Base-by-base conservation (phyloP, 2,888 invertebrate species). In the Sinentomon sp. region DNA sequence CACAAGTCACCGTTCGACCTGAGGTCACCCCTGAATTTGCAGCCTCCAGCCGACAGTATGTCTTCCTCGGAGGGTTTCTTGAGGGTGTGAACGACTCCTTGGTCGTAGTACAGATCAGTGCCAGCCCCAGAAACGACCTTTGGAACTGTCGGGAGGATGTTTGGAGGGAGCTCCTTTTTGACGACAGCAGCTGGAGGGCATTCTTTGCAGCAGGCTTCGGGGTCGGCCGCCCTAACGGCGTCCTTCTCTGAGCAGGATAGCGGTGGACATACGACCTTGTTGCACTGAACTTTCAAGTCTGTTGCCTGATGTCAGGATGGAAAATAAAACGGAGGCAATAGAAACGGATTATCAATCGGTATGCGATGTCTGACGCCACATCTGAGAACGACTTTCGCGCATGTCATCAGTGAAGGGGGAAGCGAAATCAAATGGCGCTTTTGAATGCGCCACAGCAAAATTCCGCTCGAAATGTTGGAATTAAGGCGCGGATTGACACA, bases 1-100 rank as follows among this genome's bases (percentile, higher is more conserved):
- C 80, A 87, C 50, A 75, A 76, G 45, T 71, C 66, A 21, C 78
- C 78, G 43, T 67, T 65, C 33, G 59, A 57, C 47, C 73, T 75
- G 0, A 70, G 66, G 27, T 66, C 66, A 1, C 70, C 66, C 25
- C 47, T 41, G 40, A 51, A 50, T 28, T 45, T 46, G 56, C 85
- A 87, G 14, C 80, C 83, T 4, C 80, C 80, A 39, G 67, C 66
- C 2, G 64, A 62, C 20, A 80, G 50, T 32, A 76, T 66, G 45
- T 77, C 73, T 31, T 70, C 66, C 5, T 66, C 58, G 1, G 64
- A 62, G 21, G 41, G 42, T n/a, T 32, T 39, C 21, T 34, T 35
- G 10, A 34, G 36, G 5, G 24, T 26, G 23, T 33, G 22, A 20
- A 33, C 32, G 24, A 38, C 36, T 14, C 32, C 38, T 22, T 40